Conservation (phyloP, 1,140 invertebrate genomes). For the Pteromalus puparum region DNA sequence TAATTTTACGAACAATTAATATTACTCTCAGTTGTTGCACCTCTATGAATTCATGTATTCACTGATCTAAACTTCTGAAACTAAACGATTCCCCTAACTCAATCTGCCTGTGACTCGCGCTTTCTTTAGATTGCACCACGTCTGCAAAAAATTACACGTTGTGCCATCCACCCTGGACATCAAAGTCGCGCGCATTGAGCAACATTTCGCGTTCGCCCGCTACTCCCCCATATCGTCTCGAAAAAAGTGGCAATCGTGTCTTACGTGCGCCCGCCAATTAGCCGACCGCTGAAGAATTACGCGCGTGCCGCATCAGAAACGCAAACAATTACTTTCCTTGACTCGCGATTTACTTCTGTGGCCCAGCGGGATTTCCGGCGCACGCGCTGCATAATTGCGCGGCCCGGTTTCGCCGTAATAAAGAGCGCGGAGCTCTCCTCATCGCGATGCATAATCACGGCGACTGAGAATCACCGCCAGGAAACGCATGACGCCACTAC, state of each 20-base stretch:
- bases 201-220: no score
- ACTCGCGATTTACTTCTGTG: slow-evolving; percentile 1
- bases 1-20: not conserved
- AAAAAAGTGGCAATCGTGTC: not conserved
- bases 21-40: not conserved
- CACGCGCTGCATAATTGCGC: slow-evolving; percentile 11
- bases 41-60: no score
- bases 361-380: slow-evolving; percentile 21
- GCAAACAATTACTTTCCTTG: not conserved
- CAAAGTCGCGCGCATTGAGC: not conserved
- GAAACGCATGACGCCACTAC: slow-evolving; percentile 6
- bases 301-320: not conserved
- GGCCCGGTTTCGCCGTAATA: slow-evolving; percentile 7
- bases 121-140: no score
- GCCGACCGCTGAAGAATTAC: not conserved
- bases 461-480: not conserved
- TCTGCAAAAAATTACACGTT: no score
- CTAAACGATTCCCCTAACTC: no score
- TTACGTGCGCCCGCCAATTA: not conserved
- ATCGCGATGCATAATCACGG: slow-evolving; percentile 18
- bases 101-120: no score
- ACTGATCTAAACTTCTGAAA: no score
- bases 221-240: not conserved
- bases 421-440: not conserved
- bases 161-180: no score